Conservation (phyloP, 2,113 vertebrate species). For the Rhea pennata region DNA sequence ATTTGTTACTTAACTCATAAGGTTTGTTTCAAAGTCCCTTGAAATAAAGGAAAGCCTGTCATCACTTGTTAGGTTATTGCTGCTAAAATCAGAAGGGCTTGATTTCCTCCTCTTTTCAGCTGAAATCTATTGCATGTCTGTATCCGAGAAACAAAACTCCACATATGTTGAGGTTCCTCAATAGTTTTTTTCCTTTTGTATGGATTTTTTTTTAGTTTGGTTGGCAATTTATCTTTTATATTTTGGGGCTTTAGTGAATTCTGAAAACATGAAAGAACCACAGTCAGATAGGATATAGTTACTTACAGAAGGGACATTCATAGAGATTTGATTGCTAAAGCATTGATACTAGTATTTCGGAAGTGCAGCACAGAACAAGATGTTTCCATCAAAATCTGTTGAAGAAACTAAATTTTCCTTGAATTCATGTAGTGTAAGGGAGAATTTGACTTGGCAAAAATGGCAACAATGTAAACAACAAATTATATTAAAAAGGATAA, state of each 20-base stretch:
- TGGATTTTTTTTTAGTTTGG: neutral
- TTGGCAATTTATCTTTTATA: neutral
- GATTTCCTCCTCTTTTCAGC: neutral
- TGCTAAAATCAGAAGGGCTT: neutral
- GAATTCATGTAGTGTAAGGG: neutral
- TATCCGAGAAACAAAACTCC: neutral
- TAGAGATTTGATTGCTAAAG: neutral
- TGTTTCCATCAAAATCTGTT: neutral
- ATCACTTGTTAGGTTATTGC: neutral
- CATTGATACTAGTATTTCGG: neutral
- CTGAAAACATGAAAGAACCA: neutral
- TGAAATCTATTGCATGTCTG: neutral
- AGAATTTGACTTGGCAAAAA: neutral
- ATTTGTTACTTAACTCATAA: neutral
- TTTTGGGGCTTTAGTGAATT: neutral
- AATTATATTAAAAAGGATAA: neutral
- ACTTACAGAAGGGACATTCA: neutral
- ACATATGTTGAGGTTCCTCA: neutral
- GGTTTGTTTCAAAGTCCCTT: neutral
- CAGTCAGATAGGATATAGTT: neutral
- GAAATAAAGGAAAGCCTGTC: neutral
- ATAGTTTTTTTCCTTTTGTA: neutral
- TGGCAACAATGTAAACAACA: too few relatives aligned
- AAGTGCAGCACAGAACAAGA: neutral
- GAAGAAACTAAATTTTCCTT: neutral